These are phyloP conservation scores for Umimayanthus chanpuru DNA, from an alignment of 92 coral and sea anemone genomes.

Conservation along the genomic window DNA sequence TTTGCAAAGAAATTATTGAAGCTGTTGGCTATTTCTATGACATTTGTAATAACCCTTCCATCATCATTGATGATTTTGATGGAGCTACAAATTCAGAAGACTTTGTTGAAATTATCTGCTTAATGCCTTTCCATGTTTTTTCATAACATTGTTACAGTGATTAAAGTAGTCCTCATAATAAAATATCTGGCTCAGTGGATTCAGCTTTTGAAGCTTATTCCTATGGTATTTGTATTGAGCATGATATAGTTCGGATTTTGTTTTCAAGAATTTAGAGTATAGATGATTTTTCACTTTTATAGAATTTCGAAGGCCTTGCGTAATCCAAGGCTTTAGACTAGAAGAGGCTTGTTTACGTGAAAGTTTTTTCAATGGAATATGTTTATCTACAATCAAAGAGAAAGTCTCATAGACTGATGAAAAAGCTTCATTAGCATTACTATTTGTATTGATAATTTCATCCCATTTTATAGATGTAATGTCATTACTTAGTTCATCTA, in stretches of 20 bases:
- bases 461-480: constrained; percentile 17
- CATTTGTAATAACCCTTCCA: too few relatives aligned
- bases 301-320: constrained; percentile 4
- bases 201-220: constrained; percentile 3
- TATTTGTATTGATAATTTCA: constrained; percentile 13
- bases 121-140: constrained; percentile 15
- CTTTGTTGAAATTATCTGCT: constrained; percentile 11
- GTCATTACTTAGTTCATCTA: constrained; percentile 22
- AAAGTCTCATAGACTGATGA: not conserved
- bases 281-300: constrained; percentile 13
- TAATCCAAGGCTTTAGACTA: constrained; percentile 15
- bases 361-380: constrained; percentile 6
- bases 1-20: too few relatives aligned
- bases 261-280: constrained; percentile 14
- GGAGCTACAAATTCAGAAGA: constrained; percentile 3
- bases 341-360: constrained; percentile 13
- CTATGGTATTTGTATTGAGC: constrained; percentile 17
- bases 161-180: not conserved
- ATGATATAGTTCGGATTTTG: not conserved
- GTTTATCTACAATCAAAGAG: not conserved
- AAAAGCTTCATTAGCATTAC: not conserved
- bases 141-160: not conserved
- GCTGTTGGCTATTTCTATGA: too few relatives aligned
- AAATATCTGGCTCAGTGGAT: constrained; percentile 6
- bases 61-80: constrained; percentile 18